Evolutionary conservation across 2,113 vertebrate species (phyloP).

Genomic region (Marcusenius ussheri): DNA sequence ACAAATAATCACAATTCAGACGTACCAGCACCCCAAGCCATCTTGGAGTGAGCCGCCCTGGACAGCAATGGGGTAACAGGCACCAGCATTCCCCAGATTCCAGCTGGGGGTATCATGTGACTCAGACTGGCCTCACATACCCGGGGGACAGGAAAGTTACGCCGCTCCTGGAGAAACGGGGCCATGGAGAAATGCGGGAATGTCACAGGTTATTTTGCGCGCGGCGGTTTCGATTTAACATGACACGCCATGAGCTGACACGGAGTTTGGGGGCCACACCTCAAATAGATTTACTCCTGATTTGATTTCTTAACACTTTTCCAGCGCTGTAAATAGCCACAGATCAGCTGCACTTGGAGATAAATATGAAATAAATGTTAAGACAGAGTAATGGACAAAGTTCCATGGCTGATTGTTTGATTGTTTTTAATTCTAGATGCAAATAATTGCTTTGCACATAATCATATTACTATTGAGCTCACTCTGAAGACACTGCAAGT

Average conservation of each 20-base stretch:
- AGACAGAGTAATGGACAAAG: not conserved
- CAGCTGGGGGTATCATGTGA: slow-evolving; percentile 1
- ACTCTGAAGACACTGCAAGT: not conserved
- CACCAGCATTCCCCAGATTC: slow-evolving; percentile 4
- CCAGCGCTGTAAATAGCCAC: not conserved
- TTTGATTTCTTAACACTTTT: not conserved
- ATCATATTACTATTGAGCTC: not conserved
- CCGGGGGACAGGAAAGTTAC: slow-evolving; percentile 8
- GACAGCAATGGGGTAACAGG: not conserved
- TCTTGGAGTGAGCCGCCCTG: not conserved
- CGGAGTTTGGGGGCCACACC: not conserved
- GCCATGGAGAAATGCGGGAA: not conserved
- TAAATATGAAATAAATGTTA: not conserved
- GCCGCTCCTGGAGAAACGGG: not conserved
- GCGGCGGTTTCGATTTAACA: not conserved
- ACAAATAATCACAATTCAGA: slow-evolving; percentile 79
- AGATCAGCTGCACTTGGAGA: not conserved
- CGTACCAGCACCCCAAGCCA: slow-evolving; percentile 8
- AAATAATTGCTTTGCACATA: not conserved
- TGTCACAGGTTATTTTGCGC: not conserved
- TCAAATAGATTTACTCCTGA: not conserved
- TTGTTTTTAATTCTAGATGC: not conserved
- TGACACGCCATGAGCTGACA: not conserved
- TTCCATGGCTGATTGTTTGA: not conserved
- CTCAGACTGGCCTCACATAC: not conserved